Conservation (phyloP, 2,888 invertebrate species). For the Apamea crenata region DNA sequence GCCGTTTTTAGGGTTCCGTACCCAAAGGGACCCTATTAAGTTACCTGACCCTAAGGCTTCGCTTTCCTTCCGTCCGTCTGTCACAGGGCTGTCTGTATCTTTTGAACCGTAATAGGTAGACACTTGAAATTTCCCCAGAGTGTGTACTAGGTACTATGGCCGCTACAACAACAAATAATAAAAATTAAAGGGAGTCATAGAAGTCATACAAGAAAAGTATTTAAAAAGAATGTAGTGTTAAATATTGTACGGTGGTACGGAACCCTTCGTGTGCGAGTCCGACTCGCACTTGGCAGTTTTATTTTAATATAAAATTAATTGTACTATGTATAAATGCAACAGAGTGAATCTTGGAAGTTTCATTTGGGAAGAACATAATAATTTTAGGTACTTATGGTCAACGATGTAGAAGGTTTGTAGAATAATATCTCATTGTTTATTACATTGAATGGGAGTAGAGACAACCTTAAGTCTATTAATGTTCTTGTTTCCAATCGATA, state of each 20-base stretch:
- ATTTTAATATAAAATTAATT: slow-evolving; percentile 52
- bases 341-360: slow-evolving; percentile 46
- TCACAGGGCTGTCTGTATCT: neutral
- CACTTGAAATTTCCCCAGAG: neutral
- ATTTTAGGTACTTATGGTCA: neutral
- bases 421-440: slow-evolving; percentile 42
- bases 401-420: slow-evolving; percentile 3
- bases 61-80: neutral
- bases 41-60: neutral
- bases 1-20: neutral
- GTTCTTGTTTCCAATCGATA: neutral
- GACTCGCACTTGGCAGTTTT: neutral
- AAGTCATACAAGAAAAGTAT: neutral
- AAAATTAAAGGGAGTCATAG: neutral
- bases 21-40: neutral
- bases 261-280: neutral
- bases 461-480: neutral
- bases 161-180: neutral
- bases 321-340: slow-evolving; percentile 61
- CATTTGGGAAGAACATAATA: slow-evolving; percentile 31
- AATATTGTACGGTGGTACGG: neutral
- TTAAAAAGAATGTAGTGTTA: neutral
- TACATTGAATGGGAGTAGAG: neutral
- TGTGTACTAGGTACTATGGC: neutral
- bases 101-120: neutral